Base-by-base conservation (phyloP, 2,113 vertebrate species). In the Lucifuga dentata region DNA sequence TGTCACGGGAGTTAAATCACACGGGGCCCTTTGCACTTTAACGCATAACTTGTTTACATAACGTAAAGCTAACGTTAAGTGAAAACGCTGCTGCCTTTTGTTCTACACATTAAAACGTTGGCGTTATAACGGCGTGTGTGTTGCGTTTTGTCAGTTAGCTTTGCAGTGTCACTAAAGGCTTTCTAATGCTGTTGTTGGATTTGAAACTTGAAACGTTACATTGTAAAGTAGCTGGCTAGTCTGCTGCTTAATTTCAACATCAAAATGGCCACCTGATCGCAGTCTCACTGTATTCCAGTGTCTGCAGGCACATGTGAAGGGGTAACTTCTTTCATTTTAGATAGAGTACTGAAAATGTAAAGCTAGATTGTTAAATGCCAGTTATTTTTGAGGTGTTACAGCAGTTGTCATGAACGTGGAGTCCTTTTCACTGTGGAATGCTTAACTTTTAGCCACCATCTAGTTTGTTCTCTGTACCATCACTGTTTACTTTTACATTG, bases 261-360 rank as follows among this genome's bases (percentile, higher is more conserved):
- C 89, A 91, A 91, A 91, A 91, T 91, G 88, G 89, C 89, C 81
- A 90, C 89, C 89, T 89, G 85, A 86, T 89, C 81, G 78, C 61
- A 76, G 75, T 73, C 50, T 81, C 72, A 81, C 85, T 87, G 85
- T 81, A 79, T 76, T 76, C 72, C 38, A 77, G 62, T 74, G 74
- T 83, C 64, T 78, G 56, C 48, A 56, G 61, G 64, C 40, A 76
- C 32, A 46, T 44, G 62, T 43, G 20, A 32, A 66, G 11, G 41
- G 5, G 16, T 29, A 19, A 68, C 60, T 76, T 73, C 9, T 61
- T 2, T 49, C 3, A 40, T 49, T 52, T 64, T 46, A 29, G 3
- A 48, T 1, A 32, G 21, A 41, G n/a, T 66, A 13, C 20, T 62
- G 5, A 7, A 16, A 17, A 5, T 40, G 6, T 15, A 45, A 44